Conservation (phyloP, 2,797 vertebrate genomes). For the Nyctibius grandis region DNA sequence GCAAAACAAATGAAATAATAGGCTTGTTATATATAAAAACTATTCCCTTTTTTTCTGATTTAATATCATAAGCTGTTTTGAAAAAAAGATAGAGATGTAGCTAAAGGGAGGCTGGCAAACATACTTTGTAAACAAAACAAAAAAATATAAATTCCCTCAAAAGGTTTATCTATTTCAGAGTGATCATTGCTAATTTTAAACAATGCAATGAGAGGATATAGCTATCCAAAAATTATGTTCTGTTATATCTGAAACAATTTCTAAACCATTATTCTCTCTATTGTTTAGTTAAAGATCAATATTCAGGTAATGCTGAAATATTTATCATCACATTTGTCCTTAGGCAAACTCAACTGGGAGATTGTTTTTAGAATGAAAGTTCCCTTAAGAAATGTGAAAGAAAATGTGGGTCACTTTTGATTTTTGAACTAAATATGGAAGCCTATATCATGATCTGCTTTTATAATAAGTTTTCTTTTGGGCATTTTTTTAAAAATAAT, state of each 20-base stretch:
- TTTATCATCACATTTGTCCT: background rate
- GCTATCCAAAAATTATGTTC: background rate
- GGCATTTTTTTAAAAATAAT: background rate
- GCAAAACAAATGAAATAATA: background rate
- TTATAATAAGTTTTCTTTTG: background rate
- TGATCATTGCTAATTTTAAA: background rate
- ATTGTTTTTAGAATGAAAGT: constrained; percentile 39
- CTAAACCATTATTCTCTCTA: background rate
- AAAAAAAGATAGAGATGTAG: background rate
- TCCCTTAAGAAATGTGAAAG: background rate
- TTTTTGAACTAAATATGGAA: constrained; percentile 29
- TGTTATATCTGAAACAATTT: background rate
- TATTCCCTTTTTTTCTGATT: background rate
- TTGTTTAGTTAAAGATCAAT: constrained; percentile 31
- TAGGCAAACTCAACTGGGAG: background rate
- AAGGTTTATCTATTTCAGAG: background rate
- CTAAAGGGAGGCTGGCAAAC: background rate
- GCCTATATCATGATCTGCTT: background rate
- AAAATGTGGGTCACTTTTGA: background rate
- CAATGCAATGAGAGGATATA: background rate
- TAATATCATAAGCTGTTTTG: background rate
- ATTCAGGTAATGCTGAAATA: constrained; percentile 45
- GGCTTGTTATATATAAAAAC: background rate
- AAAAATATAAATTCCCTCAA: background rate
- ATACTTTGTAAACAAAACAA: background rate